These are phyloP conservation scores for Acanthosepion pharaonis DNA, from an alignment of 2,888 invertebrate genomes.

Conservation along the genomic window DNA sequence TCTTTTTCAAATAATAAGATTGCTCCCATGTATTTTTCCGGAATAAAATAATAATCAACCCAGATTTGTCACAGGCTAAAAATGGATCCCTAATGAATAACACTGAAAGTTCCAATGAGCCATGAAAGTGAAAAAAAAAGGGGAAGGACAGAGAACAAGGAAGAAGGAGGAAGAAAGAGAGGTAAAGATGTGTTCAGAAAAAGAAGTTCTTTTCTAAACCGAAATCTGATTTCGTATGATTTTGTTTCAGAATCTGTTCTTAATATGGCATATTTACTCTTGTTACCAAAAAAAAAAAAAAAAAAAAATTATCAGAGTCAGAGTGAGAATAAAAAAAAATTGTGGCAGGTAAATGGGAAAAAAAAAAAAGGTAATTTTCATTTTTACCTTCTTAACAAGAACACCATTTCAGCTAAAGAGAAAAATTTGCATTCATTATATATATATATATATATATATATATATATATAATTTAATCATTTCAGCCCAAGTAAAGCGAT, in stretches of 20 bases:
- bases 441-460: background rate
- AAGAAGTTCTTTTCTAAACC: background rate
- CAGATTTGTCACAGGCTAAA: slow-evolving; percentile 23
- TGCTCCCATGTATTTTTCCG: background rate
- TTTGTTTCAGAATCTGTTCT: background rate
- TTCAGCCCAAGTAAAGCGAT: no score
- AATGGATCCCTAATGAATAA: background rate
- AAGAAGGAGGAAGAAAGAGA: background rate
- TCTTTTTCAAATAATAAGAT: background rate
- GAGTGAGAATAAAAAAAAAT: background rate
- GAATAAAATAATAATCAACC: slow-evolving; percentile 10
- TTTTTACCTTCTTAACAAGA: no score
- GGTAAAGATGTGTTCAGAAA: background rate
- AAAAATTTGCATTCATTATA: no score
- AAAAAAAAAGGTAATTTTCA: no score
- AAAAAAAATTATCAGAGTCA: background rate
- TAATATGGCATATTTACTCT: background rate
- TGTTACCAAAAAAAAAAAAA: background rate
- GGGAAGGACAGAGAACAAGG: background rate
- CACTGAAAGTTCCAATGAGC: background rate
- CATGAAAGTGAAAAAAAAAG: background rate
- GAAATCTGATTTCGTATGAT: background rate
- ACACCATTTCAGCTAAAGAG: no score
- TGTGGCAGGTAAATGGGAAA: background rate
- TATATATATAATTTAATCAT: background rate